These are phyloP conservation scores for Liposcelis brunnea DNA, from an alignment of 2,888 invertebrate genomes.

Conservation along the genomic window DNA sequence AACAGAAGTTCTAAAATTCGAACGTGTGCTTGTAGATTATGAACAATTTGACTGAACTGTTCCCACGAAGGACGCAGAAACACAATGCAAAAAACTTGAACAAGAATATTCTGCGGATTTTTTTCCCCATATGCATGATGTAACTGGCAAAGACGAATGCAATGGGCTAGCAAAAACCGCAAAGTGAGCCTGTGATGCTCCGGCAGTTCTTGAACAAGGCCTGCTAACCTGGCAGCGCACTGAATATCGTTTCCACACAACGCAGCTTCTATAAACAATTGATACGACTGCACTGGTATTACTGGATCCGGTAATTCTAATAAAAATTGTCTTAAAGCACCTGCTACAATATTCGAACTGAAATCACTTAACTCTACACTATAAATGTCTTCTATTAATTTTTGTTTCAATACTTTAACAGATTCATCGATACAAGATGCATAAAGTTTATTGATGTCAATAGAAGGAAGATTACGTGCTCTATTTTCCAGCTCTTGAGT, in stretches of 20 bases:
- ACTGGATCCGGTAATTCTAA: constrained; percentile 57
- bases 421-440: constrained; percentile 20
- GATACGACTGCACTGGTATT: constrained; percentile 56
- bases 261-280: constrained; percentile 43
- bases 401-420: background rate
- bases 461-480: constrained; percentile 29
- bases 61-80: constrained; percentile 60
- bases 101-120: constrained; percentile 45
- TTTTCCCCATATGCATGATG: constrained; percentile 43
- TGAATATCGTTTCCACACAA: constrained; percentile 36
- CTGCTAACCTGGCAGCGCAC: constrained; percentile 33
- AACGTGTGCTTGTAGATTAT: constrained; percentile 54
- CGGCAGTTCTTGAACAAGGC: constrained; percentile 41
- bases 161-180: constrained; percentile 47
- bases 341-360: constrained; percentile 36
- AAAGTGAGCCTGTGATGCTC: constrained; percentile 44
- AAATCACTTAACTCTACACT: constrained; percentile 30
- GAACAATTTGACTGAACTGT: constrained; percentile 50
- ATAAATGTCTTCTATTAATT: constrained; percentile 3
- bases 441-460: constrained; percentile 50
- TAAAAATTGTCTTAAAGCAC: constrained; percentile 50
- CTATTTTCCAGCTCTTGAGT: constrained; percentile 41
- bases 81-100: constrained; percentile 55
- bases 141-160: constrained; percentile 50
- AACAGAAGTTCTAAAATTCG: constrained; percentile 51